Base-by-base conservation (phyloP, 2,113 vertebrate genomes). In the Ascaphus truei region DNA sequence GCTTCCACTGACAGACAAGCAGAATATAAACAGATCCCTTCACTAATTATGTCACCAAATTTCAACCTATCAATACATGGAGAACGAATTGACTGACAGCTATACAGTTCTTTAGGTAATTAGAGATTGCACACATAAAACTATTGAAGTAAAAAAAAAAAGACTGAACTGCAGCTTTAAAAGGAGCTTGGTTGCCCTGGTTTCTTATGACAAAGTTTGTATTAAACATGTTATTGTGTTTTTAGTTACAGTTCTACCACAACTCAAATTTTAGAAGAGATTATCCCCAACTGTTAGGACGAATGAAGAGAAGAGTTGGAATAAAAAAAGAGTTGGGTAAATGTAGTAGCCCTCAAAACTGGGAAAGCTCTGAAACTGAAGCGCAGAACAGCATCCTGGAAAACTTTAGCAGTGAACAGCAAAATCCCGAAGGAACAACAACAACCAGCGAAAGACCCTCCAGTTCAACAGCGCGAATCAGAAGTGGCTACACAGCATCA, bases 191-290 rank as follows among this genome's bases (percentile, higher is more conserved):
- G n/a, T n/a, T n/a, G n/a, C n/a, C n/a, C n/a, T n/a, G n/a, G n/a
- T n/a, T n/a, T n/a, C n/a, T n/a, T n/a, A n/a, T n/a, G n/a, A n/a
- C n/a, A n/a, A n/a, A n/a, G n/a, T n/a, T n/a, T n/a, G n/a, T n/a
- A n/a, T n/a, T n/a, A n/a, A n/a, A n/a, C n/a, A n/a, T n/a, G n/a
- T n/a, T n/a, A 16, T 26, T n/a, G 7, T 39, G 41, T 62, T 75
- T 66, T 52, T 47, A 76, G 48, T 60, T 77, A 34, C 51, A 76
- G 20, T 77, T 73, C 43, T 72, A 65, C 20, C 41, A 22, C 22
- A 72, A 72, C n/a, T 53, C 25, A 10, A 69, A 23, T 59, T 80
- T 81, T 48, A 68, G 66, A 65, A 76, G 52, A 71, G 50, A 72
- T 31, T 72, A 55, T 23, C 58, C 68, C 43, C 62, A 81, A 6